phyloP scores from a whole-genome alignment of 2,797 vertebrate species.

The Phrynocephalus guinanensis region DNA sequence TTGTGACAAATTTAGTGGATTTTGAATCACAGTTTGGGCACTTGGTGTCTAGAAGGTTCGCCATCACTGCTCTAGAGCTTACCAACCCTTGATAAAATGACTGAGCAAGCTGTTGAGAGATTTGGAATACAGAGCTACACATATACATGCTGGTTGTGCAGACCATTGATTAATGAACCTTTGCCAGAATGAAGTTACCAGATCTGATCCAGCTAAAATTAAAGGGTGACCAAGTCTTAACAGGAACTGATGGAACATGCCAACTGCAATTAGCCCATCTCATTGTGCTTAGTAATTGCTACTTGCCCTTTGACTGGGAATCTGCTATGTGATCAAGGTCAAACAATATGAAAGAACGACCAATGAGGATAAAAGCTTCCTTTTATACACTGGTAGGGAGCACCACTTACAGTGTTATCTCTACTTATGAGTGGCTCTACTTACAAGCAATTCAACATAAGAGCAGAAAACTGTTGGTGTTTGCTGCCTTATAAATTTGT shows the following conservation, averaged over 20 bases:
- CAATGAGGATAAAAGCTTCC: neutral
- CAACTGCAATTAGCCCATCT: neutral
- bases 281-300: neutral
- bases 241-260: neutral
- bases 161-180: neutral
- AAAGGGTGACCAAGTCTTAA: neutral
- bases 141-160: too few relatives aligned
- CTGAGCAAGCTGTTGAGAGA: too few relatives aligned
- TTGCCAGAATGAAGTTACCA: neutral
- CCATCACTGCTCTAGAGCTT: too few relatives aligned
- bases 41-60: too few relatives aligned
- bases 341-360: neutral
- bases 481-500: too few relatives aligned
- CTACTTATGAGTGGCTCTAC: too few relatives aligned
- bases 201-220: neutral
- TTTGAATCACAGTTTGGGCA: too few relatives aligned
- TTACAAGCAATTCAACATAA: too few relatives aligned
- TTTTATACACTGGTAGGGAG: neutral
- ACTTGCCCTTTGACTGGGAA: neutral
- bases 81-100: too few relatives aligned
- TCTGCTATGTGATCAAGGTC: neutral
- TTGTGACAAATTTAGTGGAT: too few relatives aligned
- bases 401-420: too few relatives aligned
- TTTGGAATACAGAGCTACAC: neutral
- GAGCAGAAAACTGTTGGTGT: too few relatives aligned